Conservation (phyloP, 2,113 vertebrate genomes). For the Cheirogaleus medius region DNA sequence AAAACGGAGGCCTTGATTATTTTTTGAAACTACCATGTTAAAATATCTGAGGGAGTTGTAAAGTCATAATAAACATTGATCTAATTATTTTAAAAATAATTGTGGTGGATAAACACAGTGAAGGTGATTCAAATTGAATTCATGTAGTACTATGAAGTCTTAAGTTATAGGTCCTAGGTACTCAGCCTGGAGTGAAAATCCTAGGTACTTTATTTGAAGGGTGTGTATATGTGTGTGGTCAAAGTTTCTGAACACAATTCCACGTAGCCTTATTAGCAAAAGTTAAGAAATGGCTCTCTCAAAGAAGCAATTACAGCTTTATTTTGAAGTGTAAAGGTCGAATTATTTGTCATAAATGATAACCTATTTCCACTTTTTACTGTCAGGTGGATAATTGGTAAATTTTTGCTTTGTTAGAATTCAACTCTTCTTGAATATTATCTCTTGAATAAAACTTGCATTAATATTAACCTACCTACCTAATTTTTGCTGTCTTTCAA, state of each 20-base stretch:
- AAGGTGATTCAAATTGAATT: constrained; percentile 37
- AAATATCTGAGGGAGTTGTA: neutral
- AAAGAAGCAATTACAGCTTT: constrained; percentile 64
- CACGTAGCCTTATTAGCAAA: constrained; percentile 59
- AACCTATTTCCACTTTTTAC: constrained; percentile 67
- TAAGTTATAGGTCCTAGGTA: neutral
- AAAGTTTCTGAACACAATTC: constrained; percentile 15
- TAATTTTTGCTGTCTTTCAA: constrained; percentile 75
- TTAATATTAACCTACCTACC: constrained; percentile 75
- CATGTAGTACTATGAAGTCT: neutral
- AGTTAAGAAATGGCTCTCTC: constrained; percentile 41
- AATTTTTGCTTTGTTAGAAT: constrained; percentile 60
- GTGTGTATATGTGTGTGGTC: neutral
- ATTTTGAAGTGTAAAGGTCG: constrained; percentile 49
- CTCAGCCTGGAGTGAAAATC: neutral
- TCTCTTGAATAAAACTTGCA: constrained; percentile 84
- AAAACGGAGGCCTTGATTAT: constrained; percentile 37
- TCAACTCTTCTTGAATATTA: constrained; percentile 73
- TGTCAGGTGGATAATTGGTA: constrained; percentile 70
- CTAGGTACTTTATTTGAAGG: neutral
- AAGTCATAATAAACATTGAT: neutral
- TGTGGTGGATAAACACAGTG: neutral
- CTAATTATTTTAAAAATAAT: constrained; percentile 22
- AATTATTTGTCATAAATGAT: constrained; percentile 10
- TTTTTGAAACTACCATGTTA: constrained; percentile 51